Base-by-base conservation (phyloP, 1,140 invertebrate species). In the Drosophila lowei region DNA sequence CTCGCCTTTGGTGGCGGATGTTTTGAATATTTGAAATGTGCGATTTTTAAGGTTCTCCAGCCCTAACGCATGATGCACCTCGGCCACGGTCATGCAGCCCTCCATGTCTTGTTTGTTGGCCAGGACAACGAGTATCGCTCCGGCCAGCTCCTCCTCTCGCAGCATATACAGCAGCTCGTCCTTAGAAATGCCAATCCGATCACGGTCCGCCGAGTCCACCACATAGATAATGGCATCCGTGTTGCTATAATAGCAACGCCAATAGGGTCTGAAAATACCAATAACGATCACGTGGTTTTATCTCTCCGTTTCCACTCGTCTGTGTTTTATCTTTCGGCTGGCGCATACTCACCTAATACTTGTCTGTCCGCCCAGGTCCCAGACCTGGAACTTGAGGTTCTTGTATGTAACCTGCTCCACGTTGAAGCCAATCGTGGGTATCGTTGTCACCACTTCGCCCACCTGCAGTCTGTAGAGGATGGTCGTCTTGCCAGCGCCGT, bases 101-200 rank as follows among this genome's bases (percentile, higher is more conserved):
- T 98, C 96, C 94, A 99, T 98, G 91, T 99, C 99, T 92, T 99
- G 99, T 93, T 99, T 99, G 91, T 99, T 99, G n/a, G 99, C 99
- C 86, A 99, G 92, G 41, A 99, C 98, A 34, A 99, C 96, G 63
- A 99, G 93, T 86, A 99, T 96, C 56, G 98, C 97, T 77, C 97
- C 97, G 84, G 97, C 96, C 86, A 99, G 92, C 92, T 99, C 99
- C 91, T 99, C 99, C 93, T 99, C 99, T 95, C 98, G 85, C 63
- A 88, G 94, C 98, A 99, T 99, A 79, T 97, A 97, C 63, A 99
- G 94, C 54, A 99, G 93, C 92, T 99, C 99, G 93, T 99, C 97
- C 95, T 99, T 99, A 43, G 98, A 99, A 92, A 99, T 99, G 61
- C 98, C 98, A 93, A 99, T 99, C 93, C 99, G 94, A 93, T 99